Conservation (phyloP, 2,888 invertebrate genomes). For the Cheilosia scutellata region DNA sequence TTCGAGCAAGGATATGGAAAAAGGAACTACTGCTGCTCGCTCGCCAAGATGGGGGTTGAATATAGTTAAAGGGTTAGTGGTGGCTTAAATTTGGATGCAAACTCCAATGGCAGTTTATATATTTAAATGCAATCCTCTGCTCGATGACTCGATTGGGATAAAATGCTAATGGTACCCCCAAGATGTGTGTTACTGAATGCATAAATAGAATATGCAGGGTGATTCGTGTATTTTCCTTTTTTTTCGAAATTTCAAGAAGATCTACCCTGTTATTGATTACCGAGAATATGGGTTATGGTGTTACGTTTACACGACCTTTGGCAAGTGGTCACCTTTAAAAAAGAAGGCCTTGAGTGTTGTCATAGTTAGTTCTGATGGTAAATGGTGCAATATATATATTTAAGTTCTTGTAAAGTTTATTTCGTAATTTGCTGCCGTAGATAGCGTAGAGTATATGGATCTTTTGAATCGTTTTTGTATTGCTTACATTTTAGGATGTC, state of each 20-base stretch:
- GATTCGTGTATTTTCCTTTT: not conserved
- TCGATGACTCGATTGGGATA: conserved; percentile 37
- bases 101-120: conserved; percentile 48
- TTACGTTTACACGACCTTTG: too few relatives aligned
- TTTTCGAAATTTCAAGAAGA: not conserved
- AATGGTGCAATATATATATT: too few relatives aligned
- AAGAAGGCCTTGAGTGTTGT: too few relatives aligned
- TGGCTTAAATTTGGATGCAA: conserved; percentile 51
- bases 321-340: too few relatives aligned
- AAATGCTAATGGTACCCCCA: conserved; percentile 53
- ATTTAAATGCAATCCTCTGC: conserved; percentile 46
- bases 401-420: too few relatives aligned
- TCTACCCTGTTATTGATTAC: not conserved
- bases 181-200: conserved; percentile 39
- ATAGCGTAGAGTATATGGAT: too few relatives aligned
- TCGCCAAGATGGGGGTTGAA: not conserved
- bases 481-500: too few relatives aligned
- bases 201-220: conserved; percentile 38
- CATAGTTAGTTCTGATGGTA: too few relatives aligned
- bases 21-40: not conserved
- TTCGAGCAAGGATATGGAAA: conserved; percentile 12
- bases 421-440: too few relatives aligned
- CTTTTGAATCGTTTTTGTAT: too few relatives aligned
- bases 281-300: too few relatives aligned
- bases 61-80: conserved; percentile 31